These are phyloP conservation scores for Mobula birostris DNA, from an alignment of 2,113 vertebrate genomes.

Conservation along the genomic window DNA sequence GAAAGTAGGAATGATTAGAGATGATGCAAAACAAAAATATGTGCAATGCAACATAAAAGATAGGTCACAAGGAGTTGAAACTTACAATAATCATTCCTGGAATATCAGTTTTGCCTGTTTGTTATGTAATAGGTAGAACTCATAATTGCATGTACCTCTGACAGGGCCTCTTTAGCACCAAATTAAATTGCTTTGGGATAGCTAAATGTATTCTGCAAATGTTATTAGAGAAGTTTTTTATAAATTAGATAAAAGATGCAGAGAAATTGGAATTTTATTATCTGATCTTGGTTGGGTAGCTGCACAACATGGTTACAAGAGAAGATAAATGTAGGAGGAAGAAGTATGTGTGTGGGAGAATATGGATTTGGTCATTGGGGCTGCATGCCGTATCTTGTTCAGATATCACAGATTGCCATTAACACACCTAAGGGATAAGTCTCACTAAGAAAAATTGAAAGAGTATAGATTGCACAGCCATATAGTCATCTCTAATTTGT, in stretches of 20 bases:
- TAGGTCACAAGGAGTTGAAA: no score
- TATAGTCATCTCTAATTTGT: no score
- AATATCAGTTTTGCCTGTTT: no score
- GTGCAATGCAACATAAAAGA: no score
- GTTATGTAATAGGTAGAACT: no score
- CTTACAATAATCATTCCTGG: no score
- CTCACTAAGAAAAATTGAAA: neutral
- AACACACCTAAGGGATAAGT: neutral
- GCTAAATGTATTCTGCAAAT: neutral
- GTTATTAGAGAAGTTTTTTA: neutral
- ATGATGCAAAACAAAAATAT: no score
- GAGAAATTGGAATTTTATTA: neutral
- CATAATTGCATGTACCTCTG: no score
- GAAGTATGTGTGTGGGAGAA: neutral
- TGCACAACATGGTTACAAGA: neutral
- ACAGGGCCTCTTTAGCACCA: no score
- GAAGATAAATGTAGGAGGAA: neutral
- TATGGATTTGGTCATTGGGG: neutral
- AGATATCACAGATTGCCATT: neutral
- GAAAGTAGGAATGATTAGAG: no score
- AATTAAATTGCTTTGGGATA: no score
- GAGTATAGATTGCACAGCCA: neutral
- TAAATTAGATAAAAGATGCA: neutral
- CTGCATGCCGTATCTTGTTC: neutral
- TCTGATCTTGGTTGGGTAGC: neutral